A percentile compares a stretch with the other conserved stretches of the same genome.
phyloP scores from a whole-genome alignment of 2,888 invertebrate genomes.

The Tetranychus truncatus region DNA sequence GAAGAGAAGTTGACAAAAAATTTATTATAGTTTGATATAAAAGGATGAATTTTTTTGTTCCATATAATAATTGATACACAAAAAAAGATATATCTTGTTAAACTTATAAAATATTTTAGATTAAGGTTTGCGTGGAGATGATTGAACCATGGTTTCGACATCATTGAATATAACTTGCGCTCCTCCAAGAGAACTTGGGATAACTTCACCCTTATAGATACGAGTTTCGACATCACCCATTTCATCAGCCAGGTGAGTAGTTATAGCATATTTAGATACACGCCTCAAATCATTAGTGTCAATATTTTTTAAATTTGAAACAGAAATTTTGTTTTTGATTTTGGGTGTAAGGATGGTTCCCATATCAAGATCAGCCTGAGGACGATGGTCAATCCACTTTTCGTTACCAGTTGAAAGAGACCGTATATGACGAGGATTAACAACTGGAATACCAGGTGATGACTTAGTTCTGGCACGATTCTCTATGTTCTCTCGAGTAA shows the following conservation, averaged over 20 bases:
- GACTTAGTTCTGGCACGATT: not conserved
- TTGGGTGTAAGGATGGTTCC: constrained; percentile 46
- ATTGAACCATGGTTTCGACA: constrained; percentile 65
- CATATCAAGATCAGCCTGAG: constrained; percentile 48
- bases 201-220: constrained; percentile 77
- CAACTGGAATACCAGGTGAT: constrained; percentile 35
- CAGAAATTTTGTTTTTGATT: constrained; percentile 54
- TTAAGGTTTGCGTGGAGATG: constrained; percentile 21
- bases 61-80: no score
- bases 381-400: constrained; percentile 73
- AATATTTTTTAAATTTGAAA: constrained; percentile 59
- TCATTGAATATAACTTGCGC: constrained; percentile 85
- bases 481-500: not conserved
- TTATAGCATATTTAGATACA: constrained; percentile 68
- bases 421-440: constrained; percentile 53
- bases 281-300: constrained; percentile 40
- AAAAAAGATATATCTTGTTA: no score
- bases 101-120: not conserved
- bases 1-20: no score
- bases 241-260: constrained; percentile 75
- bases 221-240: constrained; percentile 84
- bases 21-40: no score
- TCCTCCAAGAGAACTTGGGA: constrained; percentile 83
- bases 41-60: no score
- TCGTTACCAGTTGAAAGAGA: constrained; percentile 59